Conservation (phyloP, 1,140 invertebrate species). For the Dolichoris vasculosae region DNA sequence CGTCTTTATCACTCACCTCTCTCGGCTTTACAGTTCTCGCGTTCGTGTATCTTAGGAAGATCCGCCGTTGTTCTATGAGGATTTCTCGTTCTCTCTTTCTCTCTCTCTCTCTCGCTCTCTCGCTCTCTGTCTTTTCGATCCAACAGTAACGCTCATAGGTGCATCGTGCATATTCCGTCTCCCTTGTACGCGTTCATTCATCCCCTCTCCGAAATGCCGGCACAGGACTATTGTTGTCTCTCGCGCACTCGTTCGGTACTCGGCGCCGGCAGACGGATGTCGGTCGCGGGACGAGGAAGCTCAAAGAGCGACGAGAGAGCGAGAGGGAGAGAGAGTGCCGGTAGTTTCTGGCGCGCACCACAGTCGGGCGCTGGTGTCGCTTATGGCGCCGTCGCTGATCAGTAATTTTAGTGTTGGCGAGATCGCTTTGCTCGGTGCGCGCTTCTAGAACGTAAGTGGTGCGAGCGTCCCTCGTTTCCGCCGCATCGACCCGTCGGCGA, state of each 20-base stretch:
- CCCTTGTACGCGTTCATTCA: not conserved
- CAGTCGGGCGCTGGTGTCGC: constrained; percentile 59
- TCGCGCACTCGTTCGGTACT: not conserved
- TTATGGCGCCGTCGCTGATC: constrained; percentile 66
- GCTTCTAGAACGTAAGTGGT: not conserved
- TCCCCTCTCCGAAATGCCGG: not conserved
- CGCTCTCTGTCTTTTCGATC: not conserved
- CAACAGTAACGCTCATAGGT: too few relatives aligned
- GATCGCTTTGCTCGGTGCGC: constrained; percentile 66
- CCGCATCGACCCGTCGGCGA: not conserved
- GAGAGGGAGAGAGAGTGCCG: not conserved
- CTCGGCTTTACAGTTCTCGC: not conserved
- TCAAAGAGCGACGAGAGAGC: not conserved
- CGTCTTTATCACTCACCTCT: not conserved
- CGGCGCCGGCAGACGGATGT: not conserved
- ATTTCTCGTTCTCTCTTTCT: not conserved
- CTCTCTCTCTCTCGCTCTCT: constrained; percentile 5
- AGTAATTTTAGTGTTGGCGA: constrained; percentile 63
- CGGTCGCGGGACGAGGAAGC: not conserved
- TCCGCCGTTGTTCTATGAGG: not conserved
- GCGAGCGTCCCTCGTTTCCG: not conserved
- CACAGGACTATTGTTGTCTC: not conserved
- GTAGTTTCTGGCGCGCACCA: constrained; percentile 12
- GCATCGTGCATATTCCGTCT: not conserved
- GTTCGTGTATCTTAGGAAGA: not conserved